Evolutionary conservation across 2,113 vertebrate species (phyloP).

Genomic region (Archilochus colubris): DNA sequence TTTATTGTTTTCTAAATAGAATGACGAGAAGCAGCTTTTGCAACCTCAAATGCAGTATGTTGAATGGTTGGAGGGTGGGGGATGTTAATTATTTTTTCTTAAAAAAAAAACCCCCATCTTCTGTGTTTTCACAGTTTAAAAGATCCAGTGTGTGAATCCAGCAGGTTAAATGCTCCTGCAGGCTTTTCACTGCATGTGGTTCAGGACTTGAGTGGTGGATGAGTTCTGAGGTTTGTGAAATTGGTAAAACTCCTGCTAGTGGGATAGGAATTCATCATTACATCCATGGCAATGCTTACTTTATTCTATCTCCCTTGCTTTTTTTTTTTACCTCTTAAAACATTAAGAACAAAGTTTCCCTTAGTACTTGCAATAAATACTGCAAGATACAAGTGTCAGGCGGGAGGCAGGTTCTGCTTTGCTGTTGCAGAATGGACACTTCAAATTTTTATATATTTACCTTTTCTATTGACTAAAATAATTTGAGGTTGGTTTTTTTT

Average conservation of each 20-base stretch:
- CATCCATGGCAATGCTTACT: neutral
- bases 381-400: neutral
- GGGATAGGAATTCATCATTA: neutral
- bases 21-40: neutral
- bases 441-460: neutral
- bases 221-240: neutral
- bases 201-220: rapidly evolving
- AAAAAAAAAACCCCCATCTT: neutral
- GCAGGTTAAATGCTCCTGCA: neutral
- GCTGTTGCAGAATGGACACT: neutral
- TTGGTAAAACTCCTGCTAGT: neutral
- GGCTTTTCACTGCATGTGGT: neutral
- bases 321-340: neutral
- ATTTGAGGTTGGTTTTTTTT: neutral
- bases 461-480: neutral
- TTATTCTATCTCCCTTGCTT: neutral
- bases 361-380: neutral
- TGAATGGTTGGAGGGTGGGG: rapidly evolving
- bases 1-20: neutral
- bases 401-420: neutral
- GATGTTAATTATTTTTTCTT: neutral
- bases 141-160: neutral
- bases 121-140: neutral
- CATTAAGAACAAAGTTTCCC: neutral
- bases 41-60: neutral